Conservation (phyloP, 1,140 invertebrate species). For the Drosophila rhopaloa region DNA sequence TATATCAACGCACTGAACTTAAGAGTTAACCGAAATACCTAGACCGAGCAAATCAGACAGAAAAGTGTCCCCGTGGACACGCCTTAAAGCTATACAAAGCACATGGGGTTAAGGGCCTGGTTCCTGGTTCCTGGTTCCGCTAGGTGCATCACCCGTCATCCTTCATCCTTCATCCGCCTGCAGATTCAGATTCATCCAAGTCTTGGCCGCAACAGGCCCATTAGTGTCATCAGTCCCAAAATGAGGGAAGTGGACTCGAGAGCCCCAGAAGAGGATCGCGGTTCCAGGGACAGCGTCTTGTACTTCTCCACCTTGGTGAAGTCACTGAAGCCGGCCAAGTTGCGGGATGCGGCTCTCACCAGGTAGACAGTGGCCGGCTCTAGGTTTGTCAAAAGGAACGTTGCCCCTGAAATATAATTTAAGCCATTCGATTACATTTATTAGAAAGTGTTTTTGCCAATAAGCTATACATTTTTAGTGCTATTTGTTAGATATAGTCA, state of each 20-base stretch:
- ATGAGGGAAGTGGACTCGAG: background rate
- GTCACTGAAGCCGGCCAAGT: constrained; percentile 84
- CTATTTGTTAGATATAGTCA: too few species aligned
- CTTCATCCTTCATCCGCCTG: constrained; percentile 37
- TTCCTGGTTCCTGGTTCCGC: constrained; percentile 1
- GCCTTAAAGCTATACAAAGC: constrained; percentile 75
- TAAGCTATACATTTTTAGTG: too few species aligned
- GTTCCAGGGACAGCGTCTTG: constrained; percentile 70
- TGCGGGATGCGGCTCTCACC: constrained; percentile 83
- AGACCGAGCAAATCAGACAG: constrained; percentile 58
- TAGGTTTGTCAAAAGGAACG: constrained; percentile 80
- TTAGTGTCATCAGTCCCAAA: constrained; percentile 11
- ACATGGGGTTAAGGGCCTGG: constrained; percentile 32
- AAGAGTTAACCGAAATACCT: constrained; percentile 44
- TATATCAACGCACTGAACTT: constrained; percentile 48
- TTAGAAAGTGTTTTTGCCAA: too few species aligned
- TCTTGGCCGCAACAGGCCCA: constrained; percentile 7
- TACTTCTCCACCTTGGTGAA: constrained; percentile 73
- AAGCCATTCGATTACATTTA: too few species aligned
- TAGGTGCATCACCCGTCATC: constrained; percentile 20
- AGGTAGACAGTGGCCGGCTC: constrained; percentile 82
- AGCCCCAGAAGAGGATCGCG: constrained; percentile 34
- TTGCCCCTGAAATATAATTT: constrained; percentile 78
- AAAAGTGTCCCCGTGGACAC: constrained; percentile 30
- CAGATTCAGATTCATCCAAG: constrained; percentile 48